These are phyloP conservation scores for Pelecanus crispus DNA, from an alignment of 2,113 vertebrate species.

Conservation along the genomic window DNA sequence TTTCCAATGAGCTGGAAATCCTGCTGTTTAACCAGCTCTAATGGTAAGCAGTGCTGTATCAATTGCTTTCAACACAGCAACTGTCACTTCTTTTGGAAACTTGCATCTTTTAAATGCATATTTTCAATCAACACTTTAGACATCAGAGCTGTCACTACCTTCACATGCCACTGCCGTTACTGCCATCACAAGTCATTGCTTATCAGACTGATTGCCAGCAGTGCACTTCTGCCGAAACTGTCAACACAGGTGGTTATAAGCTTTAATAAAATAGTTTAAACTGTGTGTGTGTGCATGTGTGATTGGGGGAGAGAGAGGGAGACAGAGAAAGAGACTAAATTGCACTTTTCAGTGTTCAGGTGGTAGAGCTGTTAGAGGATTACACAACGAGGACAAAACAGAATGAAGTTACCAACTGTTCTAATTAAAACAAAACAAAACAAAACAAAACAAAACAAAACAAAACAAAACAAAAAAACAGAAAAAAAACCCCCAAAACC, in stretches of 20 bases:
- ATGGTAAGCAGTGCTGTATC: neutral
- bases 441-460: too few species aligned
- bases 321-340: neutral
- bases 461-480: too few species aligned
- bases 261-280: constrained; percentile 23
- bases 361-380: neutral
- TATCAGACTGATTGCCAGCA: constrained; percentile 2
- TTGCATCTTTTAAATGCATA: neutral
- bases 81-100: constrained; percentile 13
- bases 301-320: neutral
- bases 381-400: neutral
- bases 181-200: neutral
- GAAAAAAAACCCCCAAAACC: too few species aligned
- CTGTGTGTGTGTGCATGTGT: neutral
- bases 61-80: neutral
- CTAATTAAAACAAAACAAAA: neutral
- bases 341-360: neutral
- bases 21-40: neutral
- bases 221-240: neutral
- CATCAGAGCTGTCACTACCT: neutral
- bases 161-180: neutral
- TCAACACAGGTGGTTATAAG: neutral
- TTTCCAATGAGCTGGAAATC: neutral
- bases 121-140: neutral
- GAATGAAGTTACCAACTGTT: neutral